Percentiles rank a stretch among this genome's conserved stretches.
Evolutionary conservation across 2,113 vertebrate species (phyloP).

Genomic region (Pomatostomus ruficeps): DNA sequence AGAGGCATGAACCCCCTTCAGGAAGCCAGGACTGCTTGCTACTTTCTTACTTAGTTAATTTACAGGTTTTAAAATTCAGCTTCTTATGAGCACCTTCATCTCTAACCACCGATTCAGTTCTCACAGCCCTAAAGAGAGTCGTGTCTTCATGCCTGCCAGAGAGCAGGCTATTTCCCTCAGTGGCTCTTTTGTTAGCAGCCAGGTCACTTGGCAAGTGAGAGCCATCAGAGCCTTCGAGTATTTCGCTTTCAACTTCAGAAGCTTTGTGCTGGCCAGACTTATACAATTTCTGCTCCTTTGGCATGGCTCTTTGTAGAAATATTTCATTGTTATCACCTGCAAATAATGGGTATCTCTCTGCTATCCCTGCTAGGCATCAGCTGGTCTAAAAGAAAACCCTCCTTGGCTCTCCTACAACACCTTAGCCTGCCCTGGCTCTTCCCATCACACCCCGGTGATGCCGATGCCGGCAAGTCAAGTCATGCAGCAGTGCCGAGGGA

Average conservation of each 20-base stretch:
- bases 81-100: conserved; percentile 16
- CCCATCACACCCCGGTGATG: neutral
- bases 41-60: conserved; percentile 5
- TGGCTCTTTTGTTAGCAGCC: conserved; percentile 19
- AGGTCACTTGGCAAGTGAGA: neutral
- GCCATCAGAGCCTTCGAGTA: conserved; percentile 7
- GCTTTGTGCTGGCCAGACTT: neutral
- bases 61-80: neutral
- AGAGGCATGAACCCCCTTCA: conserved; percentile 13
- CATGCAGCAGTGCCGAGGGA: neutral
- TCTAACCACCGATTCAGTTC: neutral
- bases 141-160: neutral
- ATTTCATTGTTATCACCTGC: conserved; percentile 3
- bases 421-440: neutral
- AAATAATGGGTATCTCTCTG: neutral
- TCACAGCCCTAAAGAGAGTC: neutral
- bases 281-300: neutral
- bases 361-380: neutral
- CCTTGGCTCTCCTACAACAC: neutral
- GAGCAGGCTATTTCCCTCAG: neutral
- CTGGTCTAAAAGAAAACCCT: neutral
- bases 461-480: neutral
- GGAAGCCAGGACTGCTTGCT: neutral
- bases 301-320: neutral
- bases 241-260: conserved; percentile 22